Evolutionary conservation across 2,888 invertebrate genomes (phyloP).

Genomic region (Drosophila paucipuncta): DNA sequence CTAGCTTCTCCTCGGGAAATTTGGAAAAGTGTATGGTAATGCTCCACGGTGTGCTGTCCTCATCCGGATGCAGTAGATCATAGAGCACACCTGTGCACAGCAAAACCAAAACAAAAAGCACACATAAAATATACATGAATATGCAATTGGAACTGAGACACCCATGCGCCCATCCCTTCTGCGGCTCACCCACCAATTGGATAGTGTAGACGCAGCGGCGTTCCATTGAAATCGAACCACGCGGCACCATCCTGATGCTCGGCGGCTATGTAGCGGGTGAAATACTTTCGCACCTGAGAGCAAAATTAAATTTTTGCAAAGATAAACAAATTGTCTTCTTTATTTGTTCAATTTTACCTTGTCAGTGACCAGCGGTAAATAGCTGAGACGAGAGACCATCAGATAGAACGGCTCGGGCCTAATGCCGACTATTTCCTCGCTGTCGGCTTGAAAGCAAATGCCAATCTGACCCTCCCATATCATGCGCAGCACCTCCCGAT

Average conservation of each 20-base stretch:
- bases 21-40: conserved; percentile 97
- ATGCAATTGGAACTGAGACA: conserved; percentile 13
- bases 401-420: conserved; percentile 97
- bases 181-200: conserved; percentile 87
- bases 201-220: conserved; percentile 95
- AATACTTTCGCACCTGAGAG: conserved; percentile 93
- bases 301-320: conserved; percentile 49
- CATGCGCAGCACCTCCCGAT: conserved; percentile 96
- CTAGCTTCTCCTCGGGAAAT: conserved; percentile 95
- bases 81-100: conserved; percentile 91
- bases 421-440: conserved; percentile 94
- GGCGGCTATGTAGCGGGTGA: conserved; percentile 92
- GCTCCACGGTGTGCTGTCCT: conserved; percentile 95
- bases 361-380: conserved; percentile 97
- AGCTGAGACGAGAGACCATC: conserved; percentile 96
- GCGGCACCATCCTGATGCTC: conserved; percentile 94
- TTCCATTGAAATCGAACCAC: conserved; percentile 97
- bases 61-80: conserved; percentile 90
- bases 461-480: conserved; percentile 98
- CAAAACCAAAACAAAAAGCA: not conserved
- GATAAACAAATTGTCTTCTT: not conserved
- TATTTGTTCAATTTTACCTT: conserved; percentile 88
- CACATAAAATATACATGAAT: not conserved
- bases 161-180: not conserved
- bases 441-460: conserved; percentile 94